A percentile compares a stretch with the other conserved stretches of the same genome.
Evolutionary conservation across 2,113 vertebrate species (phyloP).

Genomic region (Desmodus rotundus): DNA sequence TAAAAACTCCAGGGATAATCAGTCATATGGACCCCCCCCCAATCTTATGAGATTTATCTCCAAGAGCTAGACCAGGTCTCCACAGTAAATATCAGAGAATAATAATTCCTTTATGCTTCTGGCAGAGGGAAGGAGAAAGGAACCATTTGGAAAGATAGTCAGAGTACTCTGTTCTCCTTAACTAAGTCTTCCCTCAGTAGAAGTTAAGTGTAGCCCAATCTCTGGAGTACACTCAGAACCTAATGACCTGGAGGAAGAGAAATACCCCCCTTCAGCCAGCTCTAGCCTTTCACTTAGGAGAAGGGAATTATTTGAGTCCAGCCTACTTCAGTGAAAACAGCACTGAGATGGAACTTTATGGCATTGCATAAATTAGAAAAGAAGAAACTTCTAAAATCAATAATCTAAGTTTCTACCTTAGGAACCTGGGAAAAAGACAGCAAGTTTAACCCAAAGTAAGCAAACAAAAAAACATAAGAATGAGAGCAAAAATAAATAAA

Average conservation of each 20-base stretch:
- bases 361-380: background rate
- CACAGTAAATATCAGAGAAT: background rate
- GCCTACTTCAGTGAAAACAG: background rate
- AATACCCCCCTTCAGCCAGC: background rate
- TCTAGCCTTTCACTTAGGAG: background rate
- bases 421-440: background rate
- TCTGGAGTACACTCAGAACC: background rate
- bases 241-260: background rate
- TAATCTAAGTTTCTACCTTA: background rate
- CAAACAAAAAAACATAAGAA: background rate
- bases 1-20: background rate
- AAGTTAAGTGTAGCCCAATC: background rate
- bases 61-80: background rate
- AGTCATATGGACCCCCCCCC: background rate
- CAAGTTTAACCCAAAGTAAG: background rate
- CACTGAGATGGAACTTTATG: background rate
- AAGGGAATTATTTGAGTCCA: background rate
- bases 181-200: background rate
- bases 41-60: background rate
- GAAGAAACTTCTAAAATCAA: background rate
- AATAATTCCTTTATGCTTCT: background rate
- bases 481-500: background rate
- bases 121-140: background rate
- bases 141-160: background rate
- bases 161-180: background rate